Base-by-base conservation (phyloP, 2,113 vertebrate genomes). In the Gambusia affinis region DNA sequence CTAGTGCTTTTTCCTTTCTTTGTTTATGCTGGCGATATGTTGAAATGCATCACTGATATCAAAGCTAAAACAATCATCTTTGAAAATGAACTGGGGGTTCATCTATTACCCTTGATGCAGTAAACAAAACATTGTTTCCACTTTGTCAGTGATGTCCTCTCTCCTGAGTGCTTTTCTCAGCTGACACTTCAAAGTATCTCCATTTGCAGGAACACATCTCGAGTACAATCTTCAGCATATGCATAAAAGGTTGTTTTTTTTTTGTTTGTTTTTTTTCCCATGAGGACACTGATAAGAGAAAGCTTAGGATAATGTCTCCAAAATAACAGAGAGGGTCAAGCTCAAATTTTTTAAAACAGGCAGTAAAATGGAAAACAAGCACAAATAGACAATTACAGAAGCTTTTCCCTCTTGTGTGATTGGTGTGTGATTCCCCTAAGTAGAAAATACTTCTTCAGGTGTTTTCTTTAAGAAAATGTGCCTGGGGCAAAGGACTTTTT, bases 61-160 rank as follows among this genome's bases (percentile, higher is more conserved):
- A 72, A 72, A 72, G 70, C 28, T 63, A 44, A 72, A 47, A 19
- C 17, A 42, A 42, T 62, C 57, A 42, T 62, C 15, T 42, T 72
- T 37, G 31, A 24, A 39, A 35, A 42, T 62, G n/a, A 72, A 42
- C 42, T 44, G 28, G n/a, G 10, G 37, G 5, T 27, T 72, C 6
- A 14, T 72, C 70, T 31, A 39, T 63, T 31, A 35, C 35, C 17
- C 29, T 57, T 35, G 22, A 62, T 42, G 57, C 60, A 42, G 70
- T 30, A 72, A 72, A 72, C 70, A 72, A 72, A 72, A 44, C 35
- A 62, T 72, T 42, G 28, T 24, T 65, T 39, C 42, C 51, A 60
- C 51, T 70, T 57, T 24, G 22, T 33, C 29, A 5, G n/a, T 24
- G 27, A 72, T 72, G 69, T 61, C n/a, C 12, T 61, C 33, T 29